Conservation (phyloP, 1,140 invertebrate genomes). For the Pristionchus pacificus region DNA sequence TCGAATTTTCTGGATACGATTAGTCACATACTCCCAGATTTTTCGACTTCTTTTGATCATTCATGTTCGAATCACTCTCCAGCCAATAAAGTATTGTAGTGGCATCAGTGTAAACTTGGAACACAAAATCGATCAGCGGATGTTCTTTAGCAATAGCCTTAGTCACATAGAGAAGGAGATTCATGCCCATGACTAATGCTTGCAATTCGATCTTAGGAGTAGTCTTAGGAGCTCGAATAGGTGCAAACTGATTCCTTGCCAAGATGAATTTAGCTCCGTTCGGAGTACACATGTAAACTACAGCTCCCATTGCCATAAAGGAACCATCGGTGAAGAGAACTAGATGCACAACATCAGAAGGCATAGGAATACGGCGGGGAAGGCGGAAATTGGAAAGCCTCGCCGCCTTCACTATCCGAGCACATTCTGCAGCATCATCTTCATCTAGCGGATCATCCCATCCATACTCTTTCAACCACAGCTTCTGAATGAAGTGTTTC, state of each 20-base stretch:
- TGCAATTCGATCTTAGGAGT: neutral
- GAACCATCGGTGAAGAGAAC: constrained; percentile 27
- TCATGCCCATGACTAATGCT: constrained; percentile 10
- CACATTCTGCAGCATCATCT: constrained; percentile 2
- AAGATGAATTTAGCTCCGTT: neutral
- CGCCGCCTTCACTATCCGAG: neutral
- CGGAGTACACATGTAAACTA: constrained; percentile 5
- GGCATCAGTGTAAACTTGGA: neutral
- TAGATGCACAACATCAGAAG: neutral
- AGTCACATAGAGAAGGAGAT: constrained; percentile 11
- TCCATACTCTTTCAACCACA: constrained; percentile 6
- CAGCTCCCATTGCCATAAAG: constrained; percentile 9
- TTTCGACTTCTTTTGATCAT: too few relatives aligned
- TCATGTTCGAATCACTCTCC: neutral
- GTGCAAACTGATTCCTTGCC: neutral
- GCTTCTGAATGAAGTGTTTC: constrained; percentile 10
- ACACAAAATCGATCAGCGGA: neutral
- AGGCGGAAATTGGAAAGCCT: neutral
- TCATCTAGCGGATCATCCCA: constrained; percentile 16
- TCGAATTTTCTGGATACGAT: too few relatives aligned
- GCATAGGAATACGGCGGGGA: neutral
- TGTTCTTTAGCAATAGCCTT: neutral
- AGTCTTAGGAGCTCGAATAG: neutral
- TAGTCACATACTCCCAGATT: too few relatives aligned
- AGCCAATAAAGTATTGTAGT: neutral